Percentiles rank a stretch among this genome's conserved stretches.
phyloP scores from a whole-genome alignment of 2,113 vertebrate species.

The Sporophila hypoxantha region DNA sequence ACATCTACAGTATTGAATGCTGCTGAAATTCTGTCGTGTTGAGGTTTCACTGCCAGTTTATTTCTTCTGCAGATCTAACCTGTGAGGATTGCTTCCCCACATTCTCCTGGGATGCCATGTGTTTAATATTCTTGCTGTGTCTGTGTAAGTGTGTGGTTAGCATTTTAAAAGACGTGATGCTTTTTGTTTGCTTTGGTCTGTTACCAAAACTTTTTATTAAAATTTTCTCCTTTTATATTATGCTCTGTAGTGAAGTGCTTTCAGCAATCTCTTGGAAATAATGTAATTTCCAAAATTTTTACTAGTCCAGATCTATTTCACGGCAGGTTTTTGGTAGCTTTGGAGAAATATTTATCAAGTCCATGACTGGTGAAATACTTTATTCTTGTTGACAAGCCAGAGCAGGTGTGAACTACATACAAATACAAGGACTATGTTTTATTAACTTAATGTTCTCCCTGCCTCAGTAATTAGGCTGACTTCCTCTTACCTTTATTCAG shows the following conservation, averaged over 20 bases:
- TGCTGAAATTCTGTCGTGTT: background rate
- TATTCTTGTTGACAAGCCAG: background rate
- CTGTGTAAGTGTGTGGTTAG: background rate
- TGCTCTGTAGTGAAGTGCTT: background rate
- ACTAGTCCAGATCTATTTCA: background rate
- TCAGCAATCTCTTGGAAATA: background rate
- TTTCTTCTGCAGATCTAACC: background rate
- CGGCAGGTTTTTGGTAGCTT: background rate
- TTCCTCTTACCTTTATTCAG: background rate
- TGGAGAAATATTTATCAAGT: background rate
- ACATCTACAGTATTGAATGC: background rate
- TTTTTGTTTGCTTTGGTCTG: background rate
- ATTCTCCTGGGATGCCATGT: background rate
- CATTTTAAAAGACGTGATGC: background rate
- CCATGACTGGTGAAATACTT: background rate
- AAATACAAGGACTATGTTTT: background rate
- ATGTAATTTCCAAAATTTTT: background rate
- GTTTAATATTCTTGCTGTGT: background rate
- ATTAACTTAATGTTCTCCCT: background rate
- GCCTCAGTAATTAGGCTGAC: background rate
- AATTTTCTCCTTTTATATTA: background rate
- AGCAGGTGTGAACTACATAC: background rate
- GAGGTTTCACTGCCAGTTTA: background rate
- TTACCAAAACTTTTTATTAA: background rate
- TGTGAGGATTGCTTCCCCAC: background rate